A percentile compares a stretch with the other conserved stretches of the same genome.
Conservation (phyloP, 2,113 vertebrate species). For the Brienomyrus longianalis region DNA sequence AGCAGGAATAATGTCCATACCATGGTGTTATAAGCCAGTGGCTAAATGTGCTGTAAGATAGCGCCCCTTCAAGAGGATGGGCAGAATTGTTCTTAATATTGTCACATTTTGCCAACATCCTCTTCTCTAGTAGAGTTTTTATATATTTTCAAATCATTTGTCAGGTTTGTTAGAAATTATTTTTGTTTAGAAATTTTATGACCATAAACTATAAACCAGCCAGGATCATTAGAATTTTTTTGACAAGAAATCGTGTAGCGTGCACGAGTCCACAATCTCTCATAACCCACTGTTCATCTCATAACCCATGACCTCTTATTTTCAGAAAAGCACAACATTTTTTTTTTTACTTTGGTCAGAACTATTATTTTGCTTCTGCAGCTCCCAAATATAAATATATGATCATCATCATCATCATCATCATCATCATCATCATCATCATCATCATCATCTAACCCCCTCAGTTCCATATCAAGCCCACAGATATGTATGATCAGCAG, state of each 20-base stretch:
- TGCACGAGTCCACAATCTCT: not conserved
- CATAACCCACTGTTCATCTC: not conserved
- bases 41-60: not conserved
- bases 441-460: not conserved
- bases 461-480: not conserved
- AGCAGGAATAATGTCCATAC: not conserved
- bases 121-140: not conserved
- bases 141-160: not conserved
- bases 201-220: not conserved
- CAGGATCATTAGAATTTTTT: not conserved
- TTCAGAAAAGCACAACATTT: not conserved
- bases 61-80: too few relatives aligned
- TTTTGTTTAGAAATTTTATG: too few relatives aligned
- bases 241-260: not conserved
- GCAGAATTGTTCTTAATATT: too few relatives aligned
- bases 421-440: not conserved
- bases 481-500: not conserved
- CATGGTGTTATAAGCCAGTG: not conserved
- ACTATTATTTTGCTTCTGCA: not conserved
- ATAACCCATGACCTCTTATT: not conserved
- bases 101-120: not conserved
- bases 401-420: not conserved
- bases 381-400: not conserved
- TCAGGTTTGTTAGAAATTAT: not conserved
- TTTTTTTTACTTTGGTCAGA: not conserved